A percentile compares a stretch with the other conserved stretches of the same genome.
Evolutionary conservation across 2,888 invertebrate genomes (phyloP).

Genomic region (Nasonovia ribisnigri): DNA sequence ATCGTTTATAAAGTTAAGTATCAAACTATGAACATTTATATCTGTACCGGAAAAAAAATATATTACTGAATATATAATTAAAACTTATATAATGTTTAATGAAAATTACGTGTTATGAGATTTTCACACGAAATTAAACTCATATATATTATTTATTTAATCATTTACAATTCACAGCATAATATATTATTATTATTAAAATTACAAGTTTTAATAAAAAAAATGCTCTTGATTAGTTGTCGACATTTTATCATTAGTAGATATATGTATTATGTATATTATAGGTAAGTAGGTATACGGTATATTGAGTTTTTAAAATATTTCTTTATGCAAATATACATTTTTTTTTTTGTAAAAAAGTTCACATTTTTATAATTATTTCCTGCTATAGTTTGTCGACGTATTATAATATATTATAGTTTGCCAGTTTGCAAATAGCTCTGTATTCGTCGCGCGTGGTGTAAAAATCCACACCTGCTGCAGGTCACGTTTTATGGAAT

Average conservation of each 20-base stretch:
- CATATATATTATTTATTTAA: background rate
- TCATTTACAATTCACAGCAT: background rate
- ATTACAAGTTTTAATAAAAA: background rate
- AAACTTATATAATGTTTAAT: background rate
- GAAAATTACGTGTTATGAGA: background rate
- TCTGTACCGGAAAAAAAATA: conserved; percentile 24
- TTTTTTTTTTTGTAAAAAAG: background rate
- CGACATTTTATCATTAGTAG: background rate
- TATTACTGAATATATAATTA: conserved; percentile 50
- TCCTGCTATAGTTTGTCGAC: background rate
- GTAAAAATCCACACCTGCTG: background rate
- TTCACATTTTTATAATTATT: background rate
- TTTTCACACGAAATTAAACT: conserved; percentile 29
- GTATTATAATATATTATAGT: background rate
- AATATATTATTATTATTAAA: conserved; percentile 4
- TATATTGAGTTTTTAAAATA: background rate
- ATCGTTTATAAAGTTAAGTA: conserved; percentile 61
- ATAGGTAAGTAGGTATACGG: background rate
- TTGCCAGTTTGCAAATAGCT: background rate
- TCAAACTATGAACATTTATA: conserved; percentile 48
- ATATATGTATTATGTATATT: background rate
- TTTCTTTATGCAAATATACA: background rate
- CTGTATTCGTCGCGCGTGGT: background rate
- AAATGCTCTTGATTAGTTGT: conserved; percentile 17
- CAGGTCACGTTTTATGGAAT: conserved; percentile 23